Base-by-base conservation (phyloP, 2,888 invertebrate species). In the Rotaria sp. region DNA sequence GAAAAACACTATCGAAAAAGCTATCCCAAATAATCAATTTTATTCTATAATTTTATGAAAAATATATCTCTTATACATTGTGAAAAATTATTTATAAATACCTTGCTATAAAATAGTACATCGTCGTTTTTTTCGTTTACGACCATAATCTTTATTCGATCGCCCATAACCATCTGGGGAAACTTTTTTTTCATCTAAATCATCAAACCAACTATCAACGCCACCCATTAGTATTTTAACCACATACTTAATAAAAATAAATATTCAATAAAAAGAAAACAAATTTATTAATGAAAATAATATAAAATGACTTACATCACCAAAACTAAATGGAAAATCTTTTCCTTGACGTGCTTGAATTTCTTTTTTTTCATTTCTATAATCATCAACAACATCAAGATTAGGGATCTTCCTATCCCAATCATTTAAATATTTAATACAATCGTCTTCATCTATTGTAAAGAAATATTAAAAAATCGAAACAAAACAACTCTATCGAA, bases 311-410 rank as follows among this genome's bases (percentile, higher is more conserved):
- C 35, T 18, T 67, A 67, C 67, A 84, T 86, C 86, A 38, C 86
- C 86, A 67, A 86, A 86, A 52, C 85, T 75, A 50, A 86, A 86
- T 18, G 57, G 35, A 85, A 86, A 86, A 48, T 26, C 0, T n/a
- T 26, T n/a, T 38, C 86, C 86, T 67, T 85, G 55, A 13, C 38
- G 15, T 13, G 41, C 52, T 85, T 85, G 55, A 30, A 86, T 59
- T 45, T 86, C 86, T 26, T 30, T 45, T 85, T 50, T 74, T 38
- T 86, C 86, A 80, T 84, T 86, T 85, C 86, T 50, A 45, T 57
- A 86, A 86, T 86, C 86, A 84, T 86, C 86, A 50, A 86, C 86
- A 67, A 86, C 86, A 75, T 86, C 86, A 15, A 86, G 30, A 52
- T 84, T 52, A 30, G 84, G 84, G n/a, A 86, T 84, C 18, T 35